Evolutionary conservation across 2,797 vertebrate species (phyloP).

Genomic region (Dipus sagitta): DNA sequence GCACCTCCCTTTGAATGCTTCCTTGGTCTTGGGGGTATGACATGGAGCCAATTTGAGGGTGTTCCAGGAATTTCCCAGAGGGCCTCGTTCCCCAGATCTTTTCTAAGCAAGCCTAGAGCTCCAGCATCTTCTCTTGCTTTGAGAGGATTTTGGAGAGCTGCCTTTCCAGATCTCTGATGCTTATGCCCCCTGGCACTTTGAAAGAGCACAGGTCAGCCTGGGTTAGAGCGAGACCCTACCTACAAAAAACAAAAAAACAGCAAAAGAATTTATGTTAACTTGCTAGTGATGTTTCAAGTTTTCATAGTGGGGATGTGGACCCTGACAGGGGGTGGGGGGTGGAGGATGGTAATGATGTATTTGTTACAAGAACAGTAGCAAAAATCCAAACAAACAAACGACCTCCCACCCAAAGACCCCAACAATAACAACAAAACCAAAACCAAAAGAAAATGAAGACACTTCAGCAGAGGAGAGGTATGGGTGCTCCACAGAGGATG

Average conservation of each 20-base stretch:
- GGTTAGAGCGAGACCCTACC: neutral
- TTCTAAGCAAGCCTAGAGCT: conserved; percentile 81
- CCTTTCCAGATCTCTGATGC: conserved; percentile 16
- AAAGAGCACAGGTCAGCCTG: neutral
- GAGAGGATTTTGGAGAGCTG: conserved; percentile 24
- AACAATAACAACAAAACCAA: too few species aligned
- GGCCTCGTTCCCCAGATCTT: conserved; percentile 84
- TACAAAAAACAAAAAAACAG: neutral
- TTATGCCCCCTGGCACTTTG: neutral
- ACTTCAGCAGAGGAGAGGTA: neutral
- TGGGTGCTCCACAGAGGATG: neutral
- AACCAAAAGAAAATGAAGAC: neutral
- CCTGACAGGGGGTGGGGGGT: neutral
- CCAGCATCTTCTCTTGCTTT: conserved; percentile 6
- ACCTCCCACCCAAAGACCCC: too few species aligned
- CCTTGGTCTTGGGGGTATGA: conserved; percentile 89
- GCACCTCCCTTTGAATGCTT: conserved; percentile 88
- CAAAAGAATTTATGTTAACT: neutral
- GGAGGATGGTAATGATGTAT: neutral
- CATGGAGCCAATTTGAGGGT: conserved; percentile 87
- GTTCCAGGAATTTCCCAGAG: conserved; percentile 88
- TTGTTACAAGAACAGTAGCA: neutral
- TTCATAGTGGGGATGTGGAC: neutral
- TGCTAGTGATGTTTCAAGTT: neutral
- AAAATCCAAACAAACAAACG: neutral